A percentile compares a stretch with the other conserved stretches of the same genome.
These are phyloP conservation scores for Lagodon rhomboides DNA, from an alignment of 2,797 vertebrate species.

Conservation along the genomic window DNA sequence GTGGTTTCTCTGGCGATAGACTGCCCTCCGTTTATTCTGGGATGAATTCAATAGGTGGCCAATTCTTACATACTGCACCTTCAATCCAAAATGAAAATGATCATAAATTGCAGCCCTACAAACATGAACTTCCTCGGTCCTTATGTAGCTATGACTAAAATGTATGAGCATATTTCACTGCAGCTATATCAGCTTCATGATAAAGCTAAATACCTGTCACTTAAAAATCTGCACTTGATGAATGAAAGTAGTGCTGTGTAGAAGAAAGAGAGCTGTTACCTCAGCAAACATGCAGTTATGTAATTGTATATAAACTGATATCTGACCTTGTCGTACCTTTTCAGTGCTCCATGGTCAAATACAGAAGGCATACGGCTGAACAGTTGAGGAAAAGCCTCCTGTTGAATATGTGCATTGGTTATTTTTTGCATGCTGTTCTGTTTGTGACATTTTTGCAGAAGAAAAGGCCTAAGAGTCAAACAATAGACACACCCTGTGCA, in stretches of 20 bases:
- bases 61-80: no score
- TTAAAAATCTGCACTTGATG: neutral
- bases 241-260: neutral
- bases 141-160: neutral
- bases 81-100: no score
- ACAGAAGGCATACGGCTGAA: neutral
- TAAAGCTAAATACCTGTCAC: constrained; percentile 8
- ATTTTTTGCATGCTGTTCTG: neutral
- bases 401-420: neutral
- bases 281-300: neutral
- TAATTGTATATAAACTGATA: neutral
- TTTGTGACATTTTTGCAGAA: neutral
- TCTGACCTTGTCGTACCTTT: neutral
- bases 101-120: no score
- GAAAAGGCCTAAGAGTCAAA: constrained; percentile 17
- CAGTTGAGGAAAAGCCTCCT: neutral
- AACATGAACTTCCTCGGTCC: neutral
- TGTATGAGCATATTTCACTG: neutral
- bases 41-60: no score
- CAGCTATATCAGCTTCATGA: neutral
- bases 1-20: no score
- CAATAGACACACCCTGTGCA: constrained; percentile 29
- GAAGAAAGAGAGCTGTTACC: neutral
- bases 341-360: neutral
- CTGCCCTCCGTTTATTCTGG: no score